phyloP scores from a whole-genome alignment of 2,113 vertebrate genomes.

The Gorsachius goisagi region DNA sequence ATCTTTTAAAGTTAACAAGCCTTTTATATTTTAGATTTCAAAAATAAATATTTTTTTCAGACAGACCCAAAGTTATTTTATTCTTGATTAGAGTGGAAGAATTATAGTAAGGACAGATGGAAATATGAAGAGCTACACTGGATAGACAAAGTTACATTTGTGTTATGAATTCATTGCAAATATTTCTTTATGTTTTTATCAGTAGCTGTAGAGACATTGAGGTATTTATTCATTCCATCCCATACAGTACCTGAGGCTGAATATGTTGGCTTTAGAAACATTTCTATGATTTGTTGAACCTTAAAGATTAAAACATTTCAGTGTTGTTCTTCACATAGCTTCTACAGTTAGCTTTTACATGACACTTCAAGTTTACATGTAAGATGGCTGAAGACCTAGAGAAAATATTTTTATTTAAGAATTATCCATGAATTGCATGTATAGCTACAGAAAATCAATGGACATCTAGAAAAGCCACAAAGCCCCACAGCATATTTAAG shows the following conservation, averaged over 20 bases:
- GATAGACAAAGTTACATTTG: neutral
- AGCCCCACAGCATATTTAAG: neutral
- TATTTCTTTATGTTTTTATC: neutral
- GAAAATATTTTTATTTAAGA: neutral
- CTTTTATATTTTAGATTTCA: neutral
- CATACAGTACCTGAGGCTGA: neutral
- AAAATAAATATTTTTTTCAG: neutral
- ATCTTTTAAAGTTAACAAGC: neutral
- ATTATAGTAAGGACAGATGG: neutral
- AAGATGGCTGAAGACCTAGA: neutral
- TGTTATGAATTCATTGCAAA: neutral
- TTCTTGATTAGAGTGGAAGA: neutral
- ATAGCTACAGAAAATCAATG: neutral
- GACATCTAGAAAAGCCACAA: neutral
- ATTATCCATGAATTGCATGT: neutral
- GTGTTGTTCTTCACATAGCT: neutral
- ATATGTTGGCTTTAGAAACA: neutral
- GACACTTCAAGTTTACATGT: neutral
- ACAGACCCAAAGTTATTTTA: neutral
- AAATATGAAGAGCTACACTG: neutral
- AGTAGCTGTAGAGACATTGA: neutral
- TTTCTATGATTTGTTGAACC: neutral
- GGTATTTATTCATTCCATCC: neutral
- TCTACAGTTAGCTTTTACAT: neutral
- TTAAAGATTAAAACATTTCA: neutral